Evolutionary conservation across 2,797 vertebrate species (phyloP).

Genomic region (Helicolenus hilgendorfi): DNA sequence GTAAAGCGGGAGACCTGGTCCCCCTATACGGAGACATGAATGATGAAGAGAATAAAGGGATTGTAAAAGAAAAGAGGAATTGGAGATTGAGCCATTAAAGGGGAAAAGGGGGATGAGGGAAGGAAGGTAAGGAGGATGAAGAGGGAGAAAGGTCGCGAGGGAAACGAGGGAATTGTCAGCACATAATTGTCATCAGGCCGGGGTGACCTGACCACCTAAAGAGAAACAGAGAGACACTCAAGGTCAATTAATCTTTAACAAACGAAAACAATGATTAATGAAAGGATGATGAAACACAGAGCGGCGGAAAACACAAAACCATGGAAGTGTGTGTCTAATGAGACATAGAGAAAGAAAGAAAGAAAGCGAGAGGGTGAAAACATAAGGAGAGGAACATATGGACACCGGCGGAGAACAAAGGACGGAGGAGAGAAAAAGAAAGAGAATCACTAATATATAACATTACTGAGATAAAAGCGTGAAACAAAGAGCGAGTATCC

Average conservation of each 20-base stretch:
- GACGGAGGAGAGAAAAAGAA: background rate
- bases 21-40: too few species aligned
- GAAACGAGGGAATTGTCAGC: too few species aligned
- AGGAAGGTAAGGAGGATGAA: background rate
- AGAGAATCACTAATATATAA: background rate
- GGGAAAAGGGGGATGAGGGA: background rate
- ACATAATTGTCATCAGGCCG: background rate
- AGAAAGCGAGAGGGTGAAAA: background rate
- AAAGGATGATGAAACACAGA: background rate
- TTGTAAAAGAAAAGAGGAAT: background rate
- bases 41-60: too few species aligned
- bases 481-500: too few species aligned
- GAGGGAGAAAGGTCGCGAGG: background rate
- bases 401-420: conserved; percentile 23
- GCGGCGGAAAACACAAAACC: background rate
- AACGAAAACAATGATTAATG: background rate
- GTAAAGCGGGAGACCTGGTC: too few species aligned
- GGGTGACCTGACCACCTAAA: background rate
- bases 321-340: conserved; percentile 26
- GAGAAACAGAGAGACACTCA: background rate
- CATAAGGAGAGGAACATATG: background rate
- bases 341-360: conserved; percentile 18
- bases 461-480: background rate
- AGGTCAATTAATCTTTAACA: background rate
- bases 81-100: background rate